Base-by-base conservation (phyloP, 2,113 vertebrate genomes). In the Neogale vison region DNA sequence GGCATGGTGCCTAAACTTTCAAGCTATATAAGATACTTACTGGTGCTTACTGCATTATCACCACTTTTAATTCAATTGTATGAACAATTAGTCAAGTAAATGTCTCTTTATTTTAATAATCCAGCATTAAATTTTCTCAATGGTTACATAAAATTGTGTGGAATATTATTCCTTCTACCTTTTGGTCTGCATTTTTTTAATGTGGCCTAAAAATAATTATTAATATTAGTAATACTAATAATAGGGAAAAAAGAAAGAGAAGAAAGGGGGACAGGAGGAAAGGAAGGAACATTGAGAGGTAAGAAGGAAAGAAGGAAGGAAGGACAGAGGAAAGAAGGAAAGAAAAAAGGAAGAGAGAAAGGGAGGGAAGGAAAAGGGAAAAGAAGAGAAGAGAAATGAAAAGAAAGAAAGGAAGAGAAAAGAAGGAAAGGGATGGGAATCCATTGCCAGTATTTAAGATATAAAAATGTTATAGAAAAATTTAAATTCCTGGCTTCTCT, bases 331-430 rank as follows among this genome's bases (percentile, higher is more conserved):
- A 24, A 71, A 23, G 5, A 18, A 55, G 8, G 4, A 17, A 36
- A 8, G 9, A n/a, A 83, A 24, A 17, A 29, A 42, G 8, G 9
- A 29, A 42, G 24, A 26, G 18, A 21, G 34, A 20, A 26, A 7
- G 24, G 11, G 4, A 50, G 29, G 14, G 55, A 24, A 26, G 3
- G 71, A 14, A 42, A 23, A 2, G 23, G 12, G 12, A 15, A 52
- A 87, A 5, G 23, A 7, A n/a, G 26, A 31, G 42, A 39, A 11
- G 10, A 69, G 29, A 29, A 4, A 12, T n/a, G 9, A 13, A 12
- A 23, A 12, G 21, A 1, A 34, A 6, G 1, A 12, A 12, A 15
- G 24, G 8, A 4, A 18, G n/a, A 7, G 3, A 7, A 6, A 0
- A 0, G 15, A 2, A 42, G 12, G 36, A 1, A 21, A 26, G 13